Evolutionary conservation across 2,113 vertebrate genomes (phyloP), one percentile per base, ranked within the genome.

Genomic region (Prunella fulvescens): DNA sequence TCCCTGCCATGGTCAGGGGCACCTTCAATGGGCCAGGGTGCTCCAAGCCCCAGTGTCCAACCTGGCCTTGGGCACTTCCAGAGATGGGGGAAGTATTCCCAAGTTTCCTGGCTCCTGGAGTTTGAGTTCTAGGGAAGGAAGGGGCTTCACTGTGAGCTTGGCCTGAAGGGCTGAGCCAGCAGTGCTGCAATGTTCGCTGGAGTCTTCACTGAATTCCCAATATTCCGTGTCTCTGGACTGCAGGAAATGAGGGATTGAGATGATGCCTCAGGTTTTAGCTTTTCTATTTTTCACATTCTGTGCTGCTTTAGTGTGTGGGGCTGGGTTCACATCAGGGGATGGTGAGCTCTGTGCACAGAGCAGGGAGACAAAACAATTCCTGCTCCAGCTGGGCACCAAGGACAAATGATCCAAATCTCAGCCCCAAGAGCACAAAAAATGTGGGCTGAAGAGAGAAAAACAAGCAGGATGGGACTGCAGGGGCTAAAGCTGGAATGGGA

Each of bases 211-310:
- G 51, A 50, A 76, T 51, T 65, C 24, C 28, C 33, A 45, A 12
- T 4, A 2, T 47, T 11, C 23, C 0, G 0, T 12, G 18, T 22
- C 42, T 26, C n/a, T 54, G 24, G 14, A 7, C 11, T n/a, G 14
- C 33, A 40, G 28, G 64, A 69, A 62, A 10, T 0, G 3, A 48
- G 29, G n/a, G 61, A 12, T 2, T 48, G 66, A 29, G 54, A 20
- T n/a, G 54, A n/a, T n/a, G 33, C 6, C 13, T 56, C 54, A n/a
- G 54, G 54, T 33, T 56, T 48, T 3, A 14, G 31, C 31, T 33
- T 56, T 56, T 56, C 31, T 33, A 6, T 56, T 2, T 56, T 33
- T 33, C 31, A 33, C 12, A 19, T 20, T 33, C 19, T 56, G 31
- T 33, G 53, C 53, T 56, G 53, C n/a, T n/a, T n/a, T n/a, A n/a